phyloP scores from a whole-genome alignment of 2,113 vertebrate genomes.

The Nesogale talazaci region DNA sequence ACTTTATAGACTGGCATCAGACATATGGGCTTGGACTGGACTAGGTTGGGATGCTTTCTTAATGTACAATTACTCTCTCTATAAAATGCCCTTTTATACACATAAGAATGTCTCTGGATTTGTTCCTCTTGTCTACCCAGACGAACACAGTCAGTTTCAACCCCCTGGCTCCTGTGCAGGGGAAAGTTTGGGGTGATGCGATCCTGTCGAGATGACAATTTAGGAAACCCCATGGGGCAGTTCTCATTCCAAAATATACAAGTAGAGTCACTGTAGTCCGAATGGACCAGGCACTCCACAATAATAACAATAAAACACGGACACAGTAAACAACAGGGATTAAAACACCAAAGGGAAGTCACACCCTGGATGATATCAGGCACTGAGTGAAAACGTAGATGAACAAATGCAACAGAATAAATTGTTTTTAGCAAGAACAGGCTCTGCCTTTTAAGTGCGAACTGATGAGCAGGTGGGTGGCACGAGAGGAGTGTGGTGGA shows the following conservation, averaged over 20 bases:
- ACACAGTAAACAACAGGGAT: not conserved
- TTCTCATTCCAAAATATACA: not conserved
- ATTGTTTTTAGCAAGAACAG: not conserved
- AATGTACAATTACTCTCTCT: too few relatives aligned
- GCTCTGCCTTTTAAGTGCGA: slow-evolving; percentile 39
- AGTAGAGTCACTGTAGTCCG: not conserved
- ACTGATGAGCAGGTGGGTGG: not conserved
- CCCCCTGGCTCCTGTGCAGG: not conserved
- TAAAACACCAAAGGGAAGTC: not conserved
- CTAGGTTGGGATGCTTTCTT: too few relatives aligned
- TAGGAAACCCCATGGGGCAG: not conserved
- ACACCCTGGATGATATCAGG: slow-evolving; percentile 40
- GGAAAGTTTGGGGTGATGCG: not conserved
- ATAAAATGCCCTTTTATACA: too few relatives aligned
- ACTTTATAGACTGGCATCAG: too few relatives aligned
- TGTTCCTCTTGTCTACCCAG: too few relatives aligned
- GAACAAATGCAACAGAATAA: slow-evolving; percentile 33
- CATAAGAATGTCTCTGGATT: too few relatives aligned
- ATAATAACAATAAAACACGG: not conserved
- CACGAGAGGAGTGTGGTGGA: not conserved
- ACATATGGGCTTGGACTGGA: too few relatives aligned
- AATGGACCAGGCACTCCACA: not conserved
- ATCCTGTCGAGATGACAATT: not conserved
- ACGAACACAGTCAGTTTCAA: too few relatives aligned
- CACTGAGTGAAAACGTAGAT: slow-evolving; percentile 47